Evolutionary conservation across 2,888 invertebrate genomes (phyloP).

Genomic region (Thalpophila matura): DNA sequence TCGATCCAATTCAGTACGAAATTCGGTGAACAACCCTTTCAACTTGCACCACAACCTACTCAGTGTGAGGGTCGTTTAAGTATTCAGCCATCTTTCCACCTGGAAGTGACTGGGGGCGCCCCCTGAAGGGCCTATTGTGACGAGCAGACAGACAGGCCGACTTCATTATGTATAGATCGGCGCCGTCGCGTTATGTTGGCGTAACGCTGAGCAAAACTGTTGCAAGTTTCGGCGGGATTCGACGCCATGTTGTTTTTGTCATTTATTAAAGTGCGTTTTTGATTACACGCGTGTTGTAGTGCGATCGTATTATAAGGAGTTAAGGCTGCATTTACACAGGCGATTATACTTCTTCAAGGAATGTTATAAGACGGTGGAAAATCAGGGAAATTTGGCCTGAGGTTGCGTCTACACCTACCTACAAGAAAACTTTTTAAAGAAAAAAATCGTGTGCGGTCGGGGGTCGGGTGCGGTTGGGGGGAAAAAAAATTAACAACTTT

Average conservation of each 20-base stretch:
- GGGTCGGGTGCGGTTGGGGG: too few species aligned
- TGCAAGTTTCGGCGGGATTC: slow-evolving; percentile 30
- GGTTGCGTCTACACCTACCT: too few species aligned
- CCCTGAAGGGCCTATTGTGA: slow-evolving; percentile 81
- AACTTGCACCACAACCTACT: slow-evolving; percentile 61
- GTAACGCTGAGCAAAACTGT: slow-evolving; percentile 43
- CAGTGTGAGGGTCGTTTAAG: slow-evolving; percentile 77
- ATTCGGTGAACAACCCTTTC: too few species aligned
- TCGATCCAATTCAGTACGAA: too few species aligned
- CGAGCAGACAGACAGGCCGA: slow-evolving; percentile 78
- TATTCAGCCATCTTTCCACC: slow-evolving; percentile 83
- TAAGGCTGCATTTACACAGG: too few species aligned
- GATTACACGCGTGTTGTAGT: background rate
- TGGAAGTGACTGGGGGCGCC: slow-evolving; percentile 83
- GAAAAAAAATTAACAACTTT: too few species aligned
- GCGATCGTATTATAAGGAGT: too few species aligned
- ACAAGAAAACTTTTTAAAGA: too few species aligned
- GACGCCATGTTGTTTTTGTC: slow-evolving; percentile 33
- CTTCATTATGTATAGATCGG: slow-evolving; percentile 71
- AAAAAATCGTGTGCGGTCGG: too few species aligned
- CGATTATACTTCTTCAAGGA: too few species aligned
- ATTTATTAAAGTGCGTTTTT: background rate
- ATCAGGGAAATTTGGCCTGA: too few species aligned
- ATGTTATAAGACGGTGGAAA: too few species aligned
- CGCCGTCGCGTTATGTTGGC: slow-evolving; percentile 40